Evolutionary conservation across 1,140 invertebrate genomes (phyloP).

Genomic region (Bombus pyrosoma): DNA sequence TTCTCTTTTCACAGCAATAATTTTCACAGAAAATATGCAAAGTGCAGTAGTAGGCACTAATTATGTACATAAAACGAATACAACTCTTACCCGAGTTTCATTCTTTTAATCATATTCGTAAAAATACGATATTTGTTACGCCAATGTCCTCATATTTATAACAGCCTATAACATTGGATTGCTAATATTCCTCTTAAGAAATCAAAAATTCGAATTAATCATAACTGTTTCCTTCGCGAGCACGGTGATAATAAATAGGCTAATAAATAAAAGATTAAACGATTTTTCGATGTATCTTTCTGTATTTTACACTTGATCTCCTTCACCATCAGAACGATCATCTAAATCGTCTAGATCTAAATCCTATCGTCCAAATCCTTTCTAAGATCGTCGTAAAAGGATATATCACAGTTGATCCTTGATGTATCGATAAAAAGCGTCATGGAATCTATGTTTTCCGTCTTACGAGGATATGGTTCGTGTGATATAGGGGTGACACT

Average conservation of each 20-base stretch:
- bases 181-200: neutral
- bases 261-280: neutral
- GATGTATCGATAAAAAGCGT: neutral
- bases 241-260: fast-evolving
- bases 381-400: neutral
- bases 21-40: neutral
- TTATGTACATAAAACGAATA: neutral
- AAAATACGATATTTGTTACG: no score
- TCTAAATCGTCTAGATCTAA: neutral
- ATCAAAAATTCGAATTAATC: neutral
- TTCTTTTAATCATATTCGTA: neutral
- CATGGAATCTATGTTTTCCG: neutral
- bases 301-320: neutral
- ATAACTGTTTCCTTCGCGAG: neutral
- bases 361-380: no score
- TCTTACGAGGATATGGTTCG: neutral
- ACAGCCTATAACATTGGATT: no score
- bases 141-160: neutral
- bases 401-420: neutral
- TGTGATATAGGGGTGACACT: neutral
- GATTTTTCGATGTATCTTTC: neutral
- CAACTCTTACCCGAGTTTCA: neutral
- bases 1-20: no score
- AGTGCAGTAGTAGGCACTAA: fast-evolving
- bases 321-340: neutral